Conservation (phyloP, 2,113 vertebrate genomes). For the Hippopotamus amphibius region DNA sequence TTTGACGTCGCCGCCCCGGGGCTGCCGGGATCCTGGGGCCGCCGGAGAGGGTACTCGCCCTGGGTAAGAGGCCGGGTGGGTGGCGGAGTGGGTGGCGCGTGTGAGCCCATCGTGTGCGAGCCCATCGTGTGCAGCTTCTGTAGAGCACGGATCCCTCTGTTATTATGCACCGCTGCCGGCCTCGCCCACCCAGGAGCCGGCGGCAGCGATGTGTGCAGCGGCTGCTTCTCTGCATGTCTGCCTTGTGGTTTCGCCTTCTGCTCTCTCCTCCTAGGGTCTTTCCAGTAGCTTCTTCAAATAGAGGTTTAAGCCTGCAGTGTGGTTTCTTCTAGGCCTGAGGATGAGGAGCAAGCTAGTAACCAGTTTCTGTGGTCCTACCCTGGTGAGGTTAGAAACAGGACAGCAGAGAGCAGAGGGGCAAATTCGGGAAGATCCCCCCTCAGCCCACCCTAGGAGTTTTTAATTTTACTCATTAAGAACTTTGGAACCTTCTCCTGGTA, state of each 20-base stretch:
- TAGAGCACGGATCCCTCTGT: background rate
- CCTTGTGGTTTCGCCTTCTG: background rate
- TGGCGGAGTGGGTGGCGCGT: background rate
- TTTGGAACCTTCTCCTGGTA: background rate
- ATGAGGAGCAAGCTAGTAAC: background rate
- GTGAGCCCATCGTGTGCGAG: background rate
- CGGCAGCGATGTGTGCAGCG: background rate
- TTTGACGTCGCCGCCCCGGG: slow-evolving; percentile 64
- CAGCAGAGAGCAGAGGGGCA: background rate
- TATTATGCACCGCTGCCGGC: background rate
- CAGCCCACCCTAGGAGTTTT: background rate
- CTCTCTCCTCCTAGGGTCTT: background rate
- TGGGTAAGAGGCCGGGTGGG: slow-evolving; percentile 67
- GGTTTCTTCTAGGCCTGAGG: background rate
- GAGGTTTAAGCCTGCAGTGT: background rate
- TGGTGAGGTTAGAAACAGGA: background rate
- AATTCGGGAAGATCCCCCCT: background rate
- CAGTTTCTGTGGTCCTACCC: background rate
- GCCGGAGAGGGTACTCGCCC: slow-evolving; percentile 43
- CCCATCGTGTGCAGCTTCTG: accelerated
- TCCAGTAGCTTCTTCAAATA: background rate
- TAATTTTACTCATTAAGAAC: background rate
- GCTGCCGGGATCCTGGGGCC: slow-evolving; percentile 61
- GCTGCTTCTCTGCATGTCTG: background rate
- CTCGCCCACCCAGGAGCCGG: background rate